These are phyloP conservation scores for Henricia sp. DNA, from an alignment of 53 echinoderm and acorn worm species.

Conservation along the genomic window DNA sequence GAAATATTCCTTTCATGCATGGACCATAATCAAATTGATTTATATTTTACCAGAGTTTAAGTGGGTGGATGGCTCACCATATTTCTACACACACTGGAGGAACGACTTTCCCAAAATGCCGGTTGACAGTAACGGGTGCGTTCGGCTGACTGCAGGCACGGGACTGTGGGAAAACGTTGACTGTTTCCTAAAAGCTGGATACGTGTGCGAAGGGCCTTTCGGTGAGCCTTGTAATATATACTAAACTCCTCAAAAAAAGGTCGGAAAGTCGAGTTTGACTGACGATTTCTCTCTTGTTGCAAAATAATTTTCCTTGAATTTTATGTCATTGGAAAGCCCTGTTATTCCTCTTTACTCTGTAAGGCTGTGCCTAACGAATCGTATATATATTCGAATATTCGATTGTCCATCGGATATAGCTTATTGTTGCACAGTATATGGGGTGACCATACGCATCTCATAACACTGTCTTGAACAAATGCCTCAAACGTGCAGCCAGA, in stretches of 20 bases:
- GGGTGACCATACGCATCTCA: too few species aligned
- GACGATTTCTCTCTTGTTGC: neutral
- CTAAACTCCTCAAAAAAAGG: too few species aligned
- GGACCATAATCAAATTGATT: too few species aligned
- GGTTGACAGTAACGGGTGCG: neutral
- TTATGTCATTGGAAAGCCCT: neutral
- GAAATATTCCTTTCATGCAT: neutral
- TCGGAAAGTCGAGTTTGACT: too few species aligned
- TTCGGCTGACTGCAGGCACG: slow-evolving; percentile 15
- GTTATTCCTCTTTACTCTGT: too few species aligned
- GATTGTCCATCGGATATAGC: too few species aligned
- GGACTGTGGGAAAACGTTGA: slow-evolving; percentile 77
- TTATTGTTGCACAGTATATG: too few species aligned
- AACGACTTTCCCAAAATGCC: slow-evolving; percentile 16
- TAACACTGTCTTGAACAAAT: too few species aligned
- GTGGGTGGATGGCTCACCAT: slow-evolving; percentile 74
- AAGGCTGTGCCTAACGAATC: too few species aligned
- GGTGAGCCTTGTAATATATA: slow-evolving; percentile 1
- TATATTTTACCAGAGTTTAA: slow-evolving; percentile 55
- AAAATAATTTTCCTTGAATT: neutral
- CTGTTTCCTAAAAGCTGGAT: slow-evolving; percentile 70
- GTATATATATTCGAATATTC: too few species aligned
- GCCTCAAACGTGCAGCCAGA: too few species aligned
- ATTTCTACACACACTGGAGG: slow-evolving; percentile 57
- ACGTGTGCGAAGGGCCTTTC: slow-evolving; percentile 66